These are phyloP conservation scores for Ichneumon xanthorius DNA, from an alignment of 2,888 invertebrate species.

Conservation along the genomic window DNA sequence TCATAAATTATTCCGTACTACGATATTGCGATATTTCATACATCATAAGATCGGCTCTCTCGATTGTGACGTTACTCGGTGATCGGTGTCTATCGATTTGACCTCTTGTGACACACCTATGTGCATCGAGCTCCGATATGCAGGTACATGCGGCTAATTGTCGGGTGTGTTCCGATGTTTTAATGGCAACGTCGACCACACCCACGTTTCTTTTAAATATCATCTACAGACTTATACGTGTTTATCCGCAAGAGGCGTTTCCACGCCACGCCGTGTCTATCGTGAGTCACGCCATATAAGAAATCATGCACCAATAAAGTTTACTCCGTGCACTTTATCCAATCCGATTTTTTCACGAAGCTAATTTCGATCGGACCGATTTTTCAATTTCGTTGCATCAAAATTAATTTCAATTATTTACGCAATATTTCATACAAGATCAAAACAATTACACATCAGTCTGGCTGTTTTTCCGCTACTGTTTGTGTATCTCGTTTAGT, in stretches of 20 bases:
- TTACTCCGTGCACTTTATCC: background rate
- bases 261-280: conserved; percentile 29
- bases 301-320: background rate
- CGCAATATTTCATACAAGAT: no score
- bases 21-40: conserved; percentile 15
- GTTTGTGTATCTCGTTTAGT: no score
- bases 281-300: conserved; percentile 5
- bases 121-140: conserved; percentile 1
- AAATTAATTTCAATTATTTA: no score
- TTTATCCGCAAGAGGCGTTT: conserved; percentile 11
- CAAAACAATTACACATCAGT: no score
- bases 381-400: no score
- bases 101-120: conserved; percentile 12
- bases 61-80: background rate
- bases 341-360: background rate
- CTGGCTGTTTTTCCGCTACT: no score
- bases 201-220: conserved; percentile 34
- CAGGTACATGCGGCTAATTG: conserved; percentile 21
- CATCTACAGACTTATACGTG: background rate
- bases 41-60: background rate
- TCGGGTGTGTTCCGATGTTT: conserved; percentile 41
- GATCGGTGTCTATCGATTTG: conserved; percentile 1
- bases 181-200: conserved; percentile 43
- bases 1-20: conserved; percentile 15
- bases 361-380: background rate